Evolutionary conservation across 2,113 vertebrate species (phyloP).

Genomic region (Eulemur rufifrons): DNA sequence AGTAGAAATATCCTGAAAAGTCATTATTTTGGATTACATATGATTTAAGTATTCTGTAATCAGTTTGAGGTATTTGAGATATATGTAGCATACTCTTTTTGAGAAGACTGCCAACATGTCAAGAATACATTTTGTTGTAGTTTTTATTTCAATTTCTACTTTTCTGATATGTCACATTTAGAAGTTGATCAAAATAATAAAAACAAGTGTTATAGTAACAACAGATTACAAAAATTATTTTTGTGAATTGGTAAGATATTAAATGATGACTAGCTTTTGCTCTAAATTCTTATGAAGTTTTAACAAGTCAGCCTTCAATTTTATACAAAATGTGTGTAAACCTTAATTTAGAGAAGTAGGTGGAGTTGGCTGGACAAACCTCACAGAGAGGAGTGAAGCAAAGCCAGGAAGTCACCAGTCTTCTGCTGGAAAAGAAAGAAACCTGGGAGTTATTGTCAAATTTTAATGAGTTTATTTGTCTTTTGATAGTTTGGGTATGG

Average conservation of each 20-base stretch:
- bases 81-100: background rate
- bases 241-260: conserved; percentile 38
- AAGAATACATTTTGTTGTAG: background rate
- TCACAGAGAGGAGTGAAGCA: background rate
- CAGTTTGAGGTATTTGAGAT: background rate
- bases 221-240: background rate
- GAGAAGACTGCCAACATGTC: background rate
- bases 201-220: background rate
- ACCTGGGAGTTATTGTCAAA: background rate
- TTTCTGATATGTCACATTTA: background rate
- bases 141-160: conserved; percentile 29
- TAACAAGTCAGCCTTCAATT: background rate
- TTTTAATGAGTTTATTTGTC: conserved; percentile 16
- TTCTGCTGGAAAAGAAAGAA: conserved; percentile 3
- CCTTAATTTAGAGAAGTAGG: background rate
- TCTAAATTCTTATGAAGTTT: conserved; percentile 13
- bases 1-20: background rate
- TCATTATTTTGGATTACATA: background rate
- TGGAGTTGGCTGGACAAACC: background rate
- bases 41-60: background rate
- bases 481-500: background rate
- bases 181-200: conserved; percentile 31
- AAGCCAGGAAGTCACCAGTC: background rate
- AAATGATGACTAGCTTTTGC: conserved; percentile 6
- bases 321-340: background rate